Conservation (phyloP, 2,113 vertebrate genomes). For the Percina caprodes region DNA sequence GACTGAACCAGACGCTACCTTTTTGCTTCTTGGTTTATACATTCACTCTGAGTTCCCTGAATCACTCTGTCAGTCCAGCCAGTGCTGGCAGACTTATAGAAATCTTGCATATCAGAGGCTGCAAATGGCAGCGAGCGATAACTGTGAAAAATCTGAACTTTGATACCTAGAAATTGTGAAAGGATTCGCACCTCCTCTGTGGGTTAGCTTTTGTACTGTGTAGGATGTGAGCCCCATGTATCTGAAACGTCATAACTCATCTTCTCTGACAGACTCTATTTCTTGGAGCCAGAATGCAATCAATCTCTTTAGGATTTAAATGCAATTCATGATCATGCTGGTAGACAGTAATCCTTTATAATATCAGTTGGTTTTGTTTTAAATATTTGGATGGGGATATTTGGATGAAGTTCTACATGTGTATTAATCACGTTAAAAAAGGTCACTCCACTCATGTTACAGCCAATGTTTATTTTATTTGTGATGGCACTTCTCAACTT, state of each 20-base stretch:
- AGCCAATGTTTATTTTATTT: not conserved
- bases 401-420: not conserved
- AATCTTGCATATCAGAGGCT: conserved; percentile 38
- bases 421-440: not conserved
- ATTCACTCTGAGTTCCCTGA: conserved; percentile 5
- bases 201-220: conserved; percentile 41
- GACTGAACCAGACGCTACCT: not conserved
- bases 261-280: conserved; percentile 1
- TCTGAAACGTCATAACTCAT: conserved; percentile 35
- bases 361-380: not conserved
- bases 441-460: not conserved
- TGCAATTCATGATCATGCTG: not conserved
- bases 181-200: conserved; percentile 40
- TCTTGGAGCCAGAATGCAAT: not conserved
- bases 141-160: conserved; percentile 48
- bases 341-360: too few relatives aligned
- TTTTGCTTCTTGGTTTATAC: not conserved
- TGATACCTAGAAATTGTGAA: conserved; percentile 36
- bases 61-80: conserved; percentile 22
- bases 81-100: not conserved
- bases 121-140: conserved; percentile 31
- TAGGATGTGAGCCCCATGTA: conserved; percentile 44
- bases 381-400: not conserved
- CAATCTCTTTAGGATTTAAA: not conserved
- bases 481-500: not conserved